Base-by-base conservation (phyloP, 2,797 vertebrate species). In the Gallirallus australis region DNA sequence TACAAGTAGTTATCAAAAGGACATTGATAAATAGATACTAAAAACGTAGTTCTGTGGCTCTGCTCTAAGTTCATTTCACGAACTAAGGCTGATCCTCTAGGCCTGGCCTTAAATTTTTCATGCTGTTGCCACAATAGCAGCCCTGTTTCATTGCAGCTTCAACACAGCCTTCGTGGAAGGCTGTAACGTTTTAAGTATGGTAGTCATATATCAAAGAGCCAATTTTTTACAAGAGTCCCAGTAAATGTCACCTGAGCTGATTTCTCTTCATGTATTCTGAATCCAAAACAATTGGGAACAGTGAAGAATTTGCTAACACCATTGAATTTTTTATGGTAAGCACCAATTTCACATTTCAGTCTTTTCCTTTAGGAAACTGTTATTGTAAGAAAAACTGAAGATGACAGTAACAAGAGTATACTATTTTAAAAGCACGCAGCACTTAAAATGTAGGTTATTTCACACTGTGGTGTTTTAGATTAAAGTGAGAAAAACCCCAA, bases 241-340 rank as follows among this genome's bases (percentile, higher is more conserved):
- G 39, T 70, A 87, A 92, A 73, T 94, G 85, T 81, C 57, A 93
- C 79, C 79, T 82, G 30, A 64, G 45, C 23, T 69, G 54, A 30
- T 85, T 48, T 86, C 89, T 73, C 64, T 70, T 61, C 18, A 17
- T 82, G n/a, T 73, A n/a, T 89, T 87, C 79, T 80, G 65, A 94
- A 81, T 80, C 54, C 35, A 50, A 85, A 92, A n/a, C 56, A 82
- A 60, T 64, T 45, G 12, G 20, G 5, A 77, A 80, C 60, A 45
- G 14, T 71, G 76, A 91, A 85, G 53, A 80, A 80, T 89, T 92
- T 91, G 25, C 16, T 73, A 64, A 50, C 17, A 48, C 15, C 66
- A 50, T 85, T 91, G 24, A 91, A 92, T 63, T 84, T 89, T 94
- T 94, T 66, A 87, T 80, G 20, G 15, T 59, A 87, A 91, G 9